These are phyloP conservation scores for Trissolcus basalis DNA, from an alignment of 1,140 invertebrate genomes.

Conservation along the genomic window DNA sequence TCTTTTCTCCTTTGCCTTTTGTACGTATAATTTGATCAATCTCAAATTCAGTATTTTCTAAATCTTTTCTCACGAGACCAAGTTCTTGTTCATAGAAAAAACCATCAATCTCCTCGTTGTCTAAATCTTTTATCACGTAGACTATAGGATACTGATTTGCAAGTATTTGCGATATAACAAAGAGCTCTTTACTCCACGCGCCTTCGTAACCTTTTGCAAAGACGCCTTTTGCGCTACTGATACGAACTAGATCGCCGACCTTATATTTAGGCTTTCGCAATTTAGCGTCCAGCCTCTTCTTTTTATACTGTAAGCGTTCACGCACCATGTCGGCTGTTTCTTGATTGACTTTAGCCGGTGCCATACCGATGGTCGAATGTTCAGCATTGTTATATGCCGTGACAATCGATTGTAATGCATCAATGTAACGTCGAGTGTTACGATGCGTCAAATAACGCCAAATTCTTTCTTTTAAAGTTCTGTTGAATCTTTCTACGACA, in stretches of 20 bases:
- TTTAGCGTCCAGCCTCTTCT: not conserved
- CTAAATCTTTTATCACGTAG: constrained; percentile 1
- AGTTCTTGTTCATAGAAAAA: not conserved
- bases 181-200: constrained; percentile 1
- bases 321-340: not conserved
- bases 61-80: not conserved
- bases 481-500: not conserved
- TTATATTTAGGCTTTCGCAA: constrained; percentile 1
- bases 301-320: not conserved
- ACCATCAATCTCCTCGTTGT: not conserved
- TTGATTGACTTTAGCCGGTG: not conserved
- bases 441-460: not conserved
- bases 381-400: not conserved
- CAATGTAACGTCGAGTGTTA: not conserved
- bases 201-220: constrained; percentile 30
- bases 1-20: not conserved
- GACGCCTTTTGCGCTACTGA: constrained; percentile 8
- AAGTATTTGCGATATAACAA: not conserved
- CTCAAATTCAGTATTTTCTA: not conserved
- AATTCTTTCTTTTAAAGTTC: not conserved
- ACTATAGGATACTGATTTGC: not conserved
- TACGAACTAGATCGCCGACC: constrained; percentile 13
- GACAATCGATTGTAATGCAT: not conserved
- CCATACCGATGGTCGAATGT: not conserved
- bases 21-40: not conserved